Percentiles rank a stretch among this genome's conserved stretches.
These are phyloP conservation scores for Enteromius treurensis DNA, from an alignment of 2,797 vertebrate species.

Conservation along the genomic window DNA sequence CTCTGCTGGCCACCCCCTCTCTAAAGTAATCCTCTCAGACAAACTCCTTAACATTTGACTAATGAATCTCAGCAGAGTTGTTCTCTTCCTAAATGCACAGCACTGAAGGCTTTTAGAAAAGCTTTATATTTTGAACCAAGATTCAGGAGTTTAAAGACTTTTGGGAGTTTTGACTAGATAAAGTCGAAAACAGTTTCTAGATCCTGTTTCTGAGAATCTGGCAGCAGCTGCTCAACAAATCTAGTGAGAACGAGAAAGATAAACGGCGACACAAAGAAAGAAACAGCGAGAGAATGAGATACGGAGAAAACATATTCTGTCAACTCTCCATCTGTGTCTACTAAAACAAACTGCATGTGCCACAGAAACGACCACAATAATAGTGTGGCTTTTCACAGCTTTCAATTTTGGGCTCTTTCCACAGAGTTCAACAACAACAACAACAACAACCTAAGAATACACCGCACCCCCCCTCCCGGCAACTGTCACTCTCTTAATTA, in stretches of 20 bases:
- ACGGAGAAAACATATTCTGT: slow-evolving; percentile 32
- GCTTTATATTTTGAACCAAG: neutral
- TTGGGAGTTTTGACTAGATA: neutral
- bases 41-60: neutral
- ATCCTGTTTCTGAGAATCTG: slow-evolving; percentile 6
- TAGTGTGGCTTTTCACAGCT: slow-evolving; percentile 21
- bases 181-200: slow-evolving; percentile 10
- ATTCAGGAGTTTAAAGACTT: neutral
- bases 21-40: slow-evolving; percentile 12
- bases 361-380: slow-evolving; percentile 41
- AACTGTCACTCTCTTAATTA: slow-evolving; percentile 62
- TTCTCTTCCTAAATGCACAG: neutral
- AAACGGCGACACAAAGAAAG: neutral
- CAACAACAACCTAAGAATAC: slow-evolving; percentile 54
- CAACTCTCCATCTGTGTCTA: slow-evolving; percentile 59
- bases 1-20: neutral
- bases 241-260: neutral
- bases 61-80: slow-evolving; percentile 11
- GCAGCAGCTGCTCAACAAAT: slow-evolving; percentile 27
- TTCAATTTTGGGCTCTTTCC: slow-evolving; percentile 17
- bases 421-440: slow-evolving; percentile 18
- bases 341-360: slow-evolving; percentile 54
- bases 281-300: neutral
- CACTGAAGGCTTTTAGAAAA: neutral
- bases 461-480: slow-evolving; percentile 43